These are phyloP conservation scores for Mandrillus leucophaeus DNA, from an alignment of 2,113 vertebrate genomes.

Conservation along the genomic window DNA sequence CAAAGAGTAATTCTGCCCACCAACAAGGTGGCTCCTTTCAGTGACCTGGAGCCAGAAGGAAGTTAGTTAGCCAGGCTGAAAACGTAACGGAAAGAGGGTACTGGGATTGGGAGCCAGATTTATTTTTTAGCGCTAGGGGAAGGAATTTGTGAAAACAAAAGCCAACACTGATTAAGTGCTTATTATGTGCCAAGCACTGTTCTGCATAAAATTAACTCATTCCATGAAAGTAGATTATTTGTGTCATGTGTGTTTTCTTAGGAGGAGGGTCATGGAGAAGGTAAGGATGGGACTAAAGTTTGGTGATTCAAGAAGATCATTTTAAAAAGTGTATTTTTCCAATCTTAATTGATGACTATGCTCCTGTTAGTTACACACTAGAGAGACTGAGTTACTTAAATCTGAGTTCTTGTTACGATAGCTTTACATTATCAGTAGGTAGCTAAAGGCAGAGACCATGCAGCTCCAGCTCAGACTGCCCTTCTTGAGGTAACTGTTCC, in stretches of 20 bases:
- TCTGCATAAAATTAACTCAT: slow-evolving; percentile 30
- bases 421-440: neutral
- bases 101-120: slow-evolving; percentile 20
- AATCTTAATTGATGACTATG: neutral
- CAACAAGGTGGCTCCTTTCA: neutral
- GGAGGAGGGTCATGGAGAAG: neutral
- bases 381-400: neutral
- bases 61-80: neutral
- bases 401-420: neutral
- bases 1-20: neutral
- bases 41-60: neutral
- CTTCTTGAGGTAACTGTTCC: neutral
- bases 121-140: neutral
- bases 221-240: slow-evolving; percentile 35
- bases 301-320: slow-evolving; percentile 36
- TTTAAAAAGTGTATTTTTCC: slow-evolving; percentile 45
- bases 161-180: neutral
- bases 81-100: neutral
- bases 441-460: neutral
- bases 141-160: neutral
- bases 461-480: neutral
- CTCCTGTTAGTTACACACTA: neutral
- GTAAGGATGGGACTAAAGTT: neutral
- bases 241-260: slow-evolving; percentile 14
- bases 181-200: neutral